Percentiles rank a stretch among this genome's conserved stretches.
These are phyloP conservation scores for Pitta sordida DNA, from an alignment of 2,113 vertebrate genomes.

Conservation along the genomic window DNA sequence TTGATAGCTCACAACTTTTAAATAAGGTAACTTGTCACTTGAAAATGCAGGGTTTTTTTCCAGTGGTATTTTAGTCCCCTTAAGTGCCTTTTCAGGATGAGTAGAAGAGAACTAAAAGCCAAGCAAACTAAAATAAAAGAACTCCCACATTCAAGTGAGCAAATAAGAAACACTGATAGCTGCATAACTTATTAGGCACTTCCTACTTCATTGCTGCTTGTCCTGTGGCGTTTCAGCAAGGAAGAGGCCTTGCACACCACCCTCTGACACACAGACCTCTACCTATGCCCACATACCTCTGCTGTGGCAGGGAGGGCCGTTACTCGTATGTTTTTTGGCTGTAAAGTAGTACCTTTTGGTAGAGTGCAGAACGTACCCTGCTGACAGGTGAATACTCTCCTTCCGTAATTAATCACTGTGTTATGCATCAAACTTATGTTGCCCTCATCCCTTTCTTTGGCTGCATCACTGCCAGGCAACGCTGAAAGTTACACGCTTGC, in stretches of 20 bases:
- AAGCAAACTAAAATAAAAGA: neutral
- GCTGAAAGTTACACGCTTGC: neutral
- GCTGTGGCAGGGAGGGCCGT: neutral
- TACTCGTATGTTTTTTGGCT: neutral
- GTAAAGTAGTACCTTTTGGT: neutral
- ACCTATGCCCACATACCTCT: neutral
- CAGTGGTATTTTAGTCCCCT: neutral
- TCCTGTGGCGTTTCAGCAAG: constrained; percentile 20
- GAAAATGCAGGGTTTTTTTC: neutral
- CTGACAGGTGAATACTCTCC: neutral
- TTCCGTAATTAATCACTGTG: neutral
- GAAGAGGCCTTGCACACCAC: neutral
- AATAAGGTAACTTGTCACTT: neutral
- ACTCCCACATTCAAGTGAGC: neutral
- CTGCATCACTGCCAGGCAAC: neutral
- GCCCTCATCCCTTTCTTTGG: neutral
- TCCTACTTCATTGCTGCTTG: constrained; percentile 10
- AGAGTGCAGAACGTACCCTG: neutral
- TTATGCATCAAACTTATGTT: neutral
- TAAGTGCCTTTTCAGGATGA: constrained; percentile 52
- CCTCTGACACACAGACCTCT: neutral
- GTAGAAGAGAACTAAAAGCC: constrained; percentile 47
- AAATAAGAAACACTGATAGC: neutral
- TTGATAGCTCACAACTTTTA: neutral
- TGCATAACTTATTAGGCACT: neutral